These are phyloP conservation scores for Emys orbicularis DNA, from an alignment of 2,797 vertebrate species.

Conservation along the genomic window DNA sequence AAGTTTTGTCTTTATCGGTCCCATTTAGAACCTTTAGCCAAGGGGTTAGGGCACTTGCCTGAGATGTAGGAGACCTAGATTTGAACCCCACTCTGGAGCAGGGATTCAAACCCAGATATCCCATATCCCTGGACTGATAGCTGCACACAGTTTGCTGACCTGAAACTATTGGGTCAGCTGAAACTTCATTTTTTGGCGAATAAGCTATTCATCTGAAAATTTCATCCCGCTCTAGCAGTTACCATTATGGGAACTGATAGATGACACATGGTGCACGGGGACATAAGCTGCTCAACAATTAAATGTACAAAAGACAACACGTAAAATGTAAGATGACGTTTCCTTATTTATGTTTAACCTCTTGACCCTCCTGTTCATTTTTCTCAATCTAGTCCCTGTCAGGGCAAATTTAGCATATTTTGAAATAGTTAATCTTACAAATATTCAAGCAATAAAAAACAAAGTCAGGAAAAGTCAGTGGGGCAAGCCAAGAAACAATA, in stretches of 20 bases:
- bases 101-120: not conserved
- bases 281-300: not conserved
- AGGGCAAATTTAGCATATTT: not conserved
- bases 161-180: not conserved
- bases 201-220: not conserved
- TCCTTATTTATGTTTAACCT: not conserved
- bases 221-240: not conserved
- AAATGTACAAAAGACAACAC: not conserved
- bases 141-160: not conserved
- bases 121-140: not conserved
- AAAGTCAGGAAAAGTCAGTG: not conserved
- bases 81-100: not conserved
- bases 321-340: not conserved
- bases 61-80: not conserved
- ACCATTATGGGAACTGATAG: not conserved
- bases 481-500: not conserved
- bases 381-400: not conserved
- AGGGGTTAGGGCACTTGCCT: not conserved
- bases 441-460: not conserved
- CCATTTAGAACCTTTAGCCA: not conserved
- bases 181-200: not conserved
- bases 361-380: not conserved
- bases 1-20: not conserved
- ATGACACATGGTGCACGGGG: not conserved
- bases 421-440: not conserved